phyloP scores from a whole-genome alignment of 2,888 invertebrate genomes.

The Drosophila mayaguana region DNA sequence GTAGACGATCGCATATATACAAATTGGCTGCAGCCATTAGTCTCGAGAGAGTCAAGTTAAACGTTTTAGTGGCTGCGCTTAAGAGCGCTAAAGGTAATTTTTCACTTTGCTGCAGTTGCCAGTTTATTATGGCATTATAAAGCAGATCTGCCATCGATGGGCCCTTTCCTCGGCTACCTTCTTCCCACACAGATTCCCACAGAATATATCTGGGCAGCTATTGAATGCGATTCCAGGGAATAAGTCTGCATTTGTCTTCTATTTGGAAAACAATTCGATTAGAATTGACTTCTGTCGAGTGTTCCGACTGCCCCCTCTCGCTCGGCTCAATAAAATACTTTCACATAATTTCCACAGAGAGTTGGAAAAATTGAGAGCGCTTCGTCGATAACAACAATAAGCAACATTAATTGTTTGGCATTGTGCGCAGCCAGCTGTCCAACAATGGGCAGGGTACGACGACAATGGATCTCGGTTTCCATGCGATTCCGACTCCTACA shows the following conservation, averaged over 20 bases:
- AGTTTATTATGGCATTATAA: slow-evolving; percentile 73
- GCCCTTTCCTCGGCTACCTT: not conserved
- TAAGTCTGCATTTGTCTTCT: slow-evolving; percentile 54
- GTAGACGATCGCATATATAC: slow-evolving; percentile 58
- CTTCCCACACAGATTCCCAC: slow-evolving; percentile 61
- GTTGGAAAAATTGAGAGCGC: slow-evolving; percentile 44
- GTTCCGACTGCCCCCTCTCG: slow-evolving; percentile 16
- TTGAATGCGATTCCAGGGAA: slow-evolving; percentile 64
- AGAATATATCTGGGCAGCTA: slow-evolving; percentile 50
- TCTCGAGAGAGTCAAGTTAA: slow-evolving; percentile 72
- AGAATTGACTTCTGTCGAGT: slow-evolving; percentile 83
- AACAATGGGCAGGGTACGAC: slow-evolving; percentile 41
- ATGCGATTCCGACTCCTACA: slow-evolving; percentile 62
- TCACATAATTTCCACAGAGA: slow-evolving; percentile 55
- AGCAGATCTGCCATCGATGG: slow-evolving; percentile 6
- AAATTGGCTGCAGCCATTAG: slow-evolving; percentile 75
- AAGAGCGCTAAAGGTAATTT: slow-evolving; percentile 73
- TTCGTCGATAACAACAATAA: slow-evolving; percentile 64
- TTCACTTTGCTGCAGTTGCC: slow-evolving; percentile 71
- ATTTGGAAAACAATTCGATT: slow-evolving; percentile 82
- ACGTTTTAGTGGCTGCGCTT: slow-evolving; percentile 80
- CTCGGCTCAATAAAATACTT: slow-evolving; percentile 53
- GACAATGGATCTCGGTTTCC: slow-evolving; percentile 57
- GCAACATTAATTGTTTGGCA: slow-evolving; percentile 78
- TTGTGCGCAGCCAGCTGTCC: slow-evolving; percentile 62